Evolutionary conservation across 2,113 vertebrate genomes (phyloP), one percentile per base, ranked within the genome.

Genomic region (Connochaetes taurinus): DNA sequence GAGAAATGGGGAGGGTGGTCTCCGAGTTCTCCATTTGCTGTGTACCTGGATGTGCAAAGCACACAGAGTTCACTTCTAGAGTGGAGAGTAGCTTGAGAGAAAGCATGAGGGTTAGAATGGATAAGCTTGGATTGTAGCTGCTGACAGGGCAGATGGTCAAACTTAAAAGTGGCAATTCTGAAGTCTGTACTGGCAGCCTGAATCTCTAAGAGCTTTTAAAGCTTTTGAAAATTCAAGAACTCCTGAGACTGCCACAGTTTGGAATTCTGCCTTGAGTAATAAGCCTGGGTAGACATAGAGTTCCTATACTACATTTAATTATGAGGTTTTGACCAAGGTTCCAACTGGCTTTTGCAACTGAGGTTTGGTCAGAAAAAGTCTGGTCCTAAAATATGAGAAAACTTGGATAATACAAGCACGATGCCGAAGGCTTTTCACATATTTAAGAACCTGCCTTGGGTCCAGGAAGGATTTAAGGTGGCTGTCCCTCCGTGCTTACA

Each of bases 171-270:
- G 64, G 13, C 85, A 86, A n/a, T 96, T 84, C 7, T 87, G 80
- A 90, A 84, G 80, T 97, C 36, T 67, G n/a, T 87, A 40, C 36
- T 84, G 29, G 57, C 7, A 52, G 45, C 83, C 57, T 80, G 53
- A 91, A 90, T 52, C 29, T n/a, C 89, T 33, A 87, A 80, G 71
- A 89, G 91, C 85, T 80, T 95, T 96, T 62, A 95, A 40, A 88
- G 47, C 53, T 89, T 92, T 84, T 96, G 60, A 98, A 96, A 96
- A 92, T 94, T 90, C 85, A 90, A 50, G 85, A 96, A 87, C 94
- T 93, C 91, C 74, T 94, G 90, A 96, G 90, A 94, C 88, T 82
- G 83, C 90, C 60, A 25, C 7, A 85, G 52, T 95, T 98, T 96
- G 93, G 88, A 96, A 87, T 67, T 89, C 71, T 83, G 94, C 94